phyloP scores from a whole-genome alignment of 2,797 vertebrate species.

The Perdix hodgsoniae region DNA sequence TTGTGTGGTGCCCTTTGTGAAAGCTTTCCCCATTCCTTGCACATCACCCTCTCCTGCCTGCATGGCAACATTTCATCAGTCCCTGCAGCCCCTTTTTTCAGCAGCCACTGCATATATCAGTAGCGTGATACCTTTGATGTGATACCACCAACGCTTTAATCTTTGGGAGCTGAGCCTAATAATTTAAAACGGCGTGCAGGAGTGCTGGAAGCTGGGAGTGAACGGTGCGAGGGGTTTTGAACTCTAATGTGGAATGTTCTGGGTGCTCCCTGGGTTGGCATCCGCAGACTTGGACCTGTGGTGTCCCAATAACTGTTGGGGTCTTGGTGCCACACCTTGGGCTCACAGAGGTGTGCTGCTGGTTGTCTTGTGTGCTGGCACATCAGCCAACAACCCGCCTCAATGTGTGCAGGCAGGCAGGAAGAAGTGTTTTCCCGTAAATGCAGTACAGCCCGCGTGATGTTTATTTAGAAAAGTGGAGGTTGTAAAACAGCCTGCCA shows the following conservation, averaged over 20 bases:
- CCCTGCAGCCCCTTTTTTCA: neutral
- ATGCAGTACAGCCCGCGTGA: neutral
- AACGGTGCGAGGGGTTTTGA: neutral
- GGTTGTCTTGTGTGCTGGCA: neutral
- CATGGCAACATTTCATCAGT: neutral
- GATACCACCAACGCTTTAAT: neutral
- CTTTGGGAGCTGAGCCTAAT: neutral
- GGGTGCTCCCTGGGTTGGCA: neutral
- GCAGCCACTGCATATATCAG: neutral
- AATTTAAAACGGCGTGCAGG: fast-evolving
- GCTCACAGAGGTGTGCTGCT: neutral
- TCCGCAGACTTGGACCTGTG: neutral
- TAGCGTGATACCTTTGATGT: neutral
- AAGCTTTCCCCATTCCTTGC: neutral
- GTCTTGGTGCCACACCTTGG: neutral
- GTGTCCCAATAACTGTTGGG: fast-evolving
- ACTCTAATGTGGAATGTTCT: neutral
- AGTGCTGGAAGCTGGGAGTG: neutral
- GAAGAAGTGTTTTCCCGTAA: conserved; percentile 16
- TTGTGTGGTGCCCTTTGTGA: neutral
- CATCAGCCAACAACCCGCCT: neutral
- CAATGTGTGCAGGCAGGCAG: neutral
- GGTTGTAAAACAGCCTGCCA: conserved; percentile 56
- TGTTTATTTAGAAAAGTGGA: conserved; percentile 69
- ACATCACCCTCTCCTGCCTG: neutral